A percentile compares a stretch with the other conserved stretches of the same genome.
Evolutionary conservation across 2,888 invertebrate species (phyloP).

Genomic region (Dione juno): DNA sequence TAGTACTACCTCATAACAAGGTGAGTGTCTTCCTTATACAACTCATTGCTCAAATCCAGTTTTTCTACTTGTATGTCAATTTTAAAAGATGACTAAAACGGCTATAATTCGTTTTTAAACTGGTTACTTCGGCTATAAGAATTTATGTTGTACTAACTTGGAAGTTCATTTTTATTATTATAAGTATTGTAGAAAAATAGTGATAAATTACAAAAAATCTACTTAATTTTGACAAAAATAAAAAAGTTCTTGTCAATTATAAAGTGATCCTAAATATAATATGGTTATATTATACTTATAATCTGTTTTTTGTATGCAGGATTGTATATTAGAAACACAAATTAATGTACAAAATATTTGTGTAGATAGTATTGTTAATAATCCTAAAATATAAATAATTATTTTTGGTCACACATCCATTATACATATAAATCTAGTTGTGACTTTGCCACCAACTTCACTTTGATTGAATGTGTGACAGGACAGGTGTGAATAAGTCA

Average conservation of each 20-base stretch:
- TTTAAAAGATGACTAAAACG: conserved; percentile 26
- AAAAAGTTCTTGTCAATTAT: neutral
- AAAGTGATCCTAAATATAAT: neutral
- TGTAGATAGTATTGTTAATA: neutral
- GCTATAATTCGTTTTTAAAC: conserved; percentile 1
- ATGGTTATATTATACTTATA: neutral
- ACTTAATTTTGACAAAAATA: neutral
- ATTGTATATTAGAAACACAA: neutral
- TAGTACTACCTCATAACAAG: conserved; percentile 96
- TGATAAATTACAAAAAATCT: neutral
- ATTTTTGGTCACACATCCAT: neutral
- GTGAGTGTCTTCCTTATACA: conserved; percentile 74
- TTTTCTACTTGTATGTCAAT: conserved; percentile 9
- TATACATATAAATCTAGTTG: conserved; percentile 13
- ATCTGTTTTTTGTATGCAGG: neutral
- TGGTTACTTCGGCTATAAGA: neutral
- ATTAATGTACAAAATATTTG: neutral
- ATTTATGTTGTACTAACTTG: neutral
- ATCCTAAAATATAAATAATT: neutral
- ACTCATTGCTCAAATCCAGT: conserved; percentile 18
- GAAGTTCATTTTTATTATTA: neutral
- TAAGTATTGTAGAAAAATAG: neutral
- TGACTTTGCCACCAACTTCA: neutral
- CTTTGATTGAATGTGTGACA: conserved; percentile 6
- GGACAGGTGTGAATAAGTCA: conserved; percentile 17